These are phyloP conservation scores for Rhea pennata DNA, from an alignment of 2,113 vertebrate species.

Conservation along the genomic window DNA sequence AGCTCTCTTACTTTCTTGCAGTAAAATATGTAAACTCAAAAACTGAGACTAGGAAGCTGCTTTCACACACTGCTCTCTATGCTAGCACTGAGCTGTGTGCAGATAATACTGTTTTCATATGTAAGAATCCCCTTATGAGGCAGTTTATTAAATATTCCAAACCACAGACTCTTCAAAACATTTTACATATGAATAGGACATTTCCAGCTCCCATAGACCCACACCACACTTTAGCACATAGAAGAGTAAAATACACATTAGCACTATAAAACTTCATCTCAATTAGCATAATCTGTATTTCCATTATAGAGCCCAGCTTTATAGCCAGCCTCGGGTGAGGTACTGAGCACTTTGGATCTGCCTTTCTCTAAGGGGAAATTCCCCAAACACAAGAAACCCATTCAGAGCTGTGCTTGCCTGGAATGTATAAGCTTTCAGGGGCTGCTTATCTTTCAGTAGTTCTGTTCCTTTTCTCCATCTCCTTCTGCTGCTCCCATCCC, in stretches of 20 bases:
- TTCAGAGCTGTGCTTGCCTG: not conserved
- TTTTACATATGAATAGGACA: constrained; percentile 59
- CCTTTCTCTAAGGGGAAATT: not conserved
- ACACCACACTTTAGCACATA: constrained; percentile 21
- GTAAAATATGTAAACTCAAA: accelerated
- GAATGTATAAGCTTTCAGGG: not conserved
- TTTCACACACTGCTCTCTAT: not conserved
- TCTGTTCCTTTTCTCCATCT: not conserved
- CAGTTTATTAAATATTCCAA: constrained; percentile 29
- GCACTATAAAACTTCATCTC: constrained; percentile 53
- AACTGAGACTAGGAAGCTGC: not conserved
- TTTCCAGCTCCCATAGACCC: constrained; percentile 28
- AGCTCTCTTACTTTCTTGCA: not conserved
- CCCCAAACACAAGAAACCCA: constrained; percentile 23
- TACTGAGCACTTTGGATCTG: not conserved
- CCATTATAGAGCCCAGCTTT: constrained; percentile 44
- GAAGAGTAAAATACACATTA: constrained; percentile 47
- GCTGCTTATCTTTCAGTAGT: not conserved
- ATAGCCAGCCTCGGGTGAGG: not conserved
- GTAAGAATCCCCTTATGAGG: not conserved
- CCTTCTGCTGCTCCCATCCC: not conserved
- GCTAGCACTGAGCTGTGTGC: not conserved
- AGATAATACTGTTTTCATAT: constrained; percentile 40
- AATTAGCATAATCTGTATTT: constrained; percentile 68
- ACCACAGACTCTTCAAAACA: constrained; percentile 27